Conservation (phyloP, 2,113 vertebrate genomes). For the Campylomormyrus numenius region DNA sequence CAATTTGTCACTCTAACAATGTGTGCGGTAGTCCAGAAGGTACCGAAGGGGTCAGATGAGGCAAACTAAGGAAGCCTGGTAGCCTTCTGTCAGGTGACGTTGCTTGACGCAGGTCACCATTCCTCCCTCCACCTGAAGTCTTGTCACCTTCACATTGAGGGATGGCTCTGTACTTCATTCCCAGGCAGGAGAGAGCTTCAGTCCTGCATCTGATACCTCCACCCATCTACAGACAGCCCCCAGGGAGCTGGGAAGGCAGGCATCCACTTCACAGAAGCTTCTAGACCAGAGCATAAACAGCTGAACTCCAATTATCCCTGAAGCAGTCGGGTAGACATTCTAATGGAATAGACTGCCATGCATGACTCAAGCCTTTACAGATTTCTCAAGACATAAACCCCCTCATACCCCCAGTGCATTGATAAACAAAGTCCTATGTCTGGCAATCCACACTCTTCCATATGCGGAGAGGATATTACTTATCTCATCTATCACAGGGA, state of each 20-base stretch:
- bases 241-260: background rate
- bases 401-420: background rate
- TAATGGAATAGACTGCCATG: constrained; percentile 4
- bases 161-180: background rate
- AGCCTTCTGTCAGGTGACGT: background rate
- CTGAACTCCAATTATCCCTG: constrained; percentile 7
- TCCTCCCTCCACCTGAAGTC: background rate
- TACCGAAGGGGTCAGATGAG: background rate
- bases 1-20: background rate
- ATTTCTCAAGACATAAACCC: background rate
- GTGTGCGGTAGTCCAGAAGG: background rate
- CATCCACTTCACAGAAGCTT: background rate
- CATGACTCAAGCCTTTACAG: background rate
- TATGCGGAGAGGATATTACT: background rate
- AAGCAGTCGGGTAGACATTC: background rate
- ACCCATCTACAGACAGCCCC: background rate
- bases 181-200: background rate
- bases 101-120: background rate
- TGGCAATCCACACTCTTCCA: background rate
- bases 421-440: background rate
- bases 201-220: background rate
- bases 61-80: background rate
- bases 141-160: background rate
- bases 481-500: background rate
- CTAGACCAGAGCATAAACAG: background rate